Percentiles rank a stretch among this genome's conserved stretches.
These are phyloP conservation scores for Nestor notabilis DNA, from an alignment of 2,113 vertebrate species.

Conservation along the genomic window DNA sequence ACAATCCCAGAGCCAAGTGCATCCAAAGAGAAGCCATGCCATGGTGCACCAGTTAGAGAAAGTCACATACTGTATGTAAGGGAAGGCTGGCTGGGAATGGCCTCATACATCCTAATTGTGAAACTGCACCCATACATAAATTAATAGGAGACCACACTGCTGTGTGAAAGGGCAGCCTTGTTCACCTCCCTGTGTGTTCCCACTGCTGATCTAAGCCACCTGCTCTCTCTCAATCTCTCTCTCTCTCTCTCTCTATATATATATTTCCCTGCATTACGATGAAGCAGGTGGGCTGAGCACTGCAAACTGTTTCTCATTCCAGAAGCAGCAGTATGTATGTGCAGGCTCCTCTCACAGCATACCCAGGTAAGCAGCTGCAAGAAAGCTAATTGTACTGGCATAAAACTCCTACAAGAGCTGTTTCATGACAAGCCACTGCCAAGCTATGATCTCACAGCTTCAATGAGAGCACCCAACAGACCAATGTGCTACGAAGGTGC, in stretches of 20 bases:
- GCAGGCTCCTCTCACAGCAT: not conserved
- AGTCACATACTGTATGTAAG: accelerated
- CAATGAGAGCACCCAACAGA: not conserved
- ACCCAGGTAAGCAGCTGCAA: not conserved
- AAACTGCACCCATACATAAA: not conserved
- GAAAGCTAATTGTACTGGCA: not conserved
- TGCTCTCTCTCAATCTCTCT: not conserved
- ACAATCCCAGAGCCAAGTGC: not conserved
- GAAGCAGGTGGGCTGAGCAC: not conserved
- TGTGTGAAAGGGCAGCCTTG: not conserved
- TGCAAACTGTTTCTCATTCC: not conserved
- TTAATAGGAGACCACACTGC: not conserved
- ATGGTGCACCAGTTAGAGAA: not conserved
- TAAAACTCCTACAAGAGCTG: not conserved
- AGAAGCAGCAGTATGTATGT: not conserved
- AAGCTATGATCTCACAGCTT: not conserved
- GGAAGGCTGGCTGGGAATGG: not conserved
- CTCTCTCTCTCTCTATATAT: too few species aligned
- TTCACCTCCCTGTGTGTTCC: not conserved
- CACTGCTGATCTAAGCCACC: not conserved
- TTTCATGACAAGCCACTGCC: not conserved
- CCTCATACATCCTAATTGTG: not conserved
- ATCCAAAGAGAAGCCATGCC: not conserved
- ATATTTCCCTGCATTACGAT: not conserved
- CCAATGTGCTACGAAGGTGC: accelerated